phyloP scores from a whole-genome alignment of 1,140 invertebrate species.

The Meloidogyne floridensis region DNA sequence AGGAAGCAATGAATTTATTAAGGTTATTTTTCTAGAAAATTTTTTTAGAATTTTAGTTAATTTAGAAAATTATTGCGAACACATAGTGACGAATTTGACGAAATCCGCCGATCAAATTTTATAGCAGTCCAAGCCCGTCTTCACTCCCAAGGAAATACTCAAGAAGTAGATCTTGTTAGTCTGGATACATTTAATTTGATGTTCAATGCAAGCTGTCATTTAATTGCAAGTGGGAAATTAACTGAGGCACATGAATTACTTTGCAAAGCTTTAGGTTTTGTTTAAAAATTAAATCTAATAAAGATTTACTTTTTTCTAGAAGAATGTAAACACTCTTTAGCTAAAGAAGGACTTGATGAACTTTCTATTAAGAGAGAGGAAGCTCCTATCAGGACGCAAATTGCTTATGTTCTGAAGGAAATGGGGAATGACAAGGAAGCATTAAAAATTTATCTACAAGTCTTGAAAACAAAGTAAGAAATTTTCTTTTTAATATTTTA shows the following conservation, averaged over 20 bases:
- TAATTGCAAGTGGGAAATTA: constrained; percentile 36
- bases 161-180: constrained; percentile 30
- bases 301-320: constrained; percentile 20
- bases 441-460: constrained; percentile 36
- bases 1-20: constrained; percentile 50
- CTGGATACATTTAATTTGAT: constrained; percentile 48
- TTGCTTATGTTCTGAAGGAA: constrained; percentile 43
- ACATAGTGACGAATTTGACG: constrained; percentile 52
- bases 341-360: constrained; percentile 36
- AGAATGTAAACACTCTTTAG: constrained; percentile 36
- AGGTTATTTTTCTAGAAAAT: constrained; percentile 30
- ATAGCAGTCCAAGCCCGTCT: constrained; percentile 44
- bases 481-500: constrained; percentile 1
- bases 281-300: neutral
- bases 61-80: constrained; percentile 46
- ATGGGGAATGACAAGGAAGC: constrained; percentile 42
- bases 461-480: constrained; percentile 40
- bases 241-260: constrained; percentile 40
- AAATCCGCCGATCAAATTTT: constrained; percentile 52
- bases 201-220: constrained; percentile 48
- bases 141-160: constrained; percentile 26
- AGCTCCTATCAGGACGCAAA: constrained; percentile 46
- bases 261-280: constrained; percentile 37
- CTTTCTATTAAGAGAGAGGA: constrained; percentile 51
- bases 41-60: neutral